Conservation (phyloP, 2,888 invertebrate genomes). For the Piscicola geometra region DNA sequence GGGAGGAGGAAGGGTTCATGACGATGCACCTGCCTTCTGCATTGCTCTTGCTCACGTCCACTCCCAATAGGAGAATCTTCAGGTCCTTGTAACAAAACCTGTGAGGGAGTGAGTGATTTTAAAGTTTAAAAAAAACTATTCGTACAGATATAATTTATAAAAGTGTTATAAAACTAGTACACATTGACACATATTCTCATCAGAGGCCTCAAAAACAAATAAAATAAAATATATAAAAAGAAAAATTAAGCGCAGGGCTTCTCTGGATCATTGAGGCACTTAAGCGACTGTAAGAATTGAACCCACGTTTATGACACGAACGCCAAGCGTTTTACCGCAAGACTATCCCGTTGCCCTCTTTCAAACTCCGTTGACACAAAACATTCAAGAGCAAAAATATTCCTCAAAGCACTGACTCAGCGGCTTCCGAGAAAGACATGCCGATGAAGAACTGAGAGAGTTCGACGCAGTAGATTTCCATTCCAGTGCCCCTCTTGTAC, state of each 20-base stretch:
- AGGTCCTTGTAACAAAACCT: constrained; percentile 98
- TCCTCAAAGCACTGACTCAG: constrained; percentile 73
- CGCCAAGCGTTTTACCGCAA: background rate
- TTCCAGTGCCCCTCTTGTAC: constrained; percentile 80
- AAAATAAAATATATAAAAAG: background rate
- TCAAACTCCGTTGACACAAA: background rate
- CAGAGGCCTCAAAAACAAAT: background rate
- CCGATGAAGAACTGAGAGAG: constrained; percentile 98
- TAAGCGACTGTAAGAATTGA: no score
- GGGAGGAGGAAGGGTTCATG: constrained; percentile 80
- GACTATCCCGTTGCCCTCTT: background rate
- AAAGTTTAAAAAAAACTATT: constrained; percentile 10
- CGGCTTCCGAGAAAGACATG: constrained; percentile 98
- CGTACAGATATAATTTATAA: background rate
- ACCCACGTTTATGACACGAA: no score
- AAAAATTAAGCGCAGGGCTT: no score
- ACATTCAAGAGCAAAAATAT: no score
- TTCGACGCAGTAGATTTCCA: constrained; percentile 99
- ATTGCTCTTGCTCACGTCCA: constrained; percentile 70
- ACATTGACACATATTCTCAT: background rate
- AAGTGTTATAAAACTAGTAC: background rate
- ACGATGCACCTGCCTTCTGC: constrained; percentile 90
- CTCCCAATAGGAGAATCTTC: constrained; percentile 89
- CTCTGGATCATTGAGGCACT: no score
- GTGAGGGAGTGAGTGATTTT: constrained; percentile 43